Base-by-base conservation (phyloP, 2,797 vertebrate genomes). In the Chelmon rostratus region DNA sequence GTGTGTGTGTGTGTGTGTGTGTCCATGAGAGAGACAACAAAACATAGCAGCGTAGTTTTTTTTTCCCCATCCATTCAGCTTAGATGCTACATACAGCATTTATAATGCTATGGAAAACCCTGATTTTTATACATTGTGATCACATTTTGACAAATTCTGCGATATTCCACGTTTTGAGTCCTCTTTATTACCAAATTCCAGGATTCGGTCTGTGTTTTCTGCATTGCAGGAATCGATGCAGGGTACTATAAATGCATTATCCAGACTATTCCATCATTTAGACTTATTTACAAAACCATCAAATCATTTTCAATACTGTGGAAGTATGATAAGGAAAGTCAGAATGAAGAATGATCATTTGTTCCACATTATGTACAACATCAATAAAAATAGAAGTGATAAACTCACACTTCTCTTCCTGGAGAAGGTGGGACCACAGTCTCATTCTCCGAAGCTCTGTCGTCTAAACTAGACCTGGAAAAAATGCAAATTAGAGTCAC, bases 381-480 rank as follows among this genome's bases (percentile, higher is more conserved):
- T 37, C 6, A 35, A 35, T 21, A n/a, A 35, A 72, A 33, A 23
- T 2, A 44, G 3, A 61, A 23, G 9, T 37, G 8, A 63, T 35
- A 10, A 66, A 78, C 86, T 94, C 94, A 98, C 97, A 90, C 89
- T 86, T 93, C 94, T 83, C 88, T 89, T 81, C 46, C 74, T 42
- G 90, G 96, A 63, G 92, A 76, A 13, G 83, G 23, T 13, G 93
- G 65, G 44, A 90, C 59, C 40, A 80, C 89, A 40, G 86, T 96
- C 91, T 97, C 96, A 44, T 88, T 90, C 87, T 94, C 91, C 40
- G 58, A 94, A 80, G 76, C 92, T 42, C 93, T 89, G 54, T 96
- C 96, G 76, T 93, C 93, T 65, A 96, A 4, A 73, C 93, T 96
- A 78, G 95, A 95, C 68, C 97, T 98, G 88, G 65, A 84, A 64